Evolutionary conservation across 1,140 invertebrate genomes (phyloP), one percentile per base, ranked within the genome.

Genomic region (Drosophila pachea): DNA sequence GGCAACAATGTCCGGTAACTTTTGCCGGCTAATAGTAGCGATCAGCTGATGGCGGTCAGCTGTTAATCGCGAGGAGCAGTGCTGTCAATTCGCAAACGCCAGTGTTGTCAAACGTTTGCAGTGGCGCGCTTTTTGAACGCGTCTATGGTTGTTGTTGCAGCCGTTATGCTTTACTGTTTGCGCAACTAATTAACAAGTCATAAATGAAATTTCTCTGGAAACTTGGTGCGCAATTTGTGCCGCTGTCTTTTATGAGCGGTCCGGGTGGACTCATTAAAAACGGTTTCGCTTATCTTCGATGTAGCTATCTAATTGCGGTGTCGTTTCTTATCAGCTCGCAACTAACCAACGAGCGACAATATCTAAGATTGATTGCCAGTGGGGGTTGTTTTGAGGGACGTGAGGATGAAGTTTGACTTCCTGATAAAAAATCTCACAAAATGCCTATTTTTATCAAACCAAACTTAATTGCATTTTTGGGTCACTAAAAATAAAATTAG

Each of bases 381-480:
- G 12, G 56, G 40, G 8, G 60, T 14, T 53, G 73, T 65, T 68
- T 70, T 70, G 40, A 45, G 35, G 55, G 43, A 29, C 35, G 72
- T 40, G 58, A 29, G 35, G 48, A 42, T 29, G 22, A 22, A 22
- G 40, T 47, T 45, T n/a, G 68, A 70, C 68, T 70, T 69, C 45
- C 68, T 67, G 75, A 75, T 78, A 73, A 48, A 52, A 69, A 84
- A 83, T 83, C 76, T 73, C 76, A 83, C 83, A 83, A 84, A 83
- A 76, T 84, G 68, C 67, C 79, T 79, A 84, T 84, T 76, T 84
- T 79, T 84, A 84, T 83, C 79, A 64, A 72, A 55, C 49, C 38
- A 55, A 76, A 84, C 73, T 79, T 83, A 84, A 83, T 83, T 83
- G 76, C 56, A 84, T 84, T 84, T 84, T 74, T 76, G 79, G 76